A percentile compares a stretch with the other conserved stretches of the same genome.
These are phyloP conservation scores for Paracanthobrama guichenoti DNA, from an alignment of 2,113 vertebrate genomes.

Conservation along the genomic window DNA sequence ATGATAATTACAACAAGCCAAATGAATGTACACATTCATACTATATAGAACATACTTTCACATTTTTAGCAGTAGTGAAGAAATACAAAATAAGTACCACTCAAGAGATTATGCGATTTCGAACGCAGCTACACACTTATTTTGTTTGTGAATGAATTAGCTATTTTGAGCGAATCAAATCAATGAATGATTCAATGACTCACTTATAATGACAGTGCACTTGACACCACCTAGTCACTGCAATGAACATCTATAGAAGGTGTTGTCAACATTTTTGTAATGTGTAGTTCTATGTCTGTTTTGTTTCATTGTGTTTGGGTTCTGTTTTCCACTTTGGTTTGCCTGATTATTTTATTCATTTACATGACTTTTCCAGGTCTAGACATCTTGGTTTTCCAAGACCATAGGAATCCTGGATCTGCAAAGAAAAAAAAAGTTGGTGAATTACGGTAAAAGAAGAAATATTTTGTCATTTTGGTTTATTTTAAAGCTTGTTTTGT, in stretches of 20 bases:
- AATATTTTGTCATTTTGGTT: too few species aligned
- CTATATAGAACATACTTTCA: neutral
- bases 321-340: too few species aligned
- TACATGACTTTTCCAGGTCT: neutral
- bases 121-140: neutral
- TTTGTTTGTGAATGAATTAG: neutral
- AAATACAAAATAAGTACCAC: neutral
- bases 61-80: too few species aligned
- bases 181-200: neutral
- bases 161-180: neutral
- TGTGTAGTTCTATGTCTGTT: too few species aligned
- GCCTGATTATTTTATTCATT: neutral
- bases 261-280: neutral
- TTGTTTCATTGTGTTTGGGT: too few species aligned
- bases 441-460: neutral
- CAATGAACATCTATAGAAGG: neutral
- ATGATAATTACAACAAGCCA: too few species aligned
- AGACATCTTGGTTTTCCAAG: neutral
- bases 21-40: too few species aligned
- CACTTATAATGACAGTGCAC: neutral
- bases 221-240: neutral
- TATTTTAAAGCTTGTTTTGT: too few species aligned
- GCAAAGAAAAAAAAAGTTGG: neutral
- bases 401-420: neutral
- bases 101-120: neutral